Base-by-base conservation (phyloP, 1,140 invertebrate genomes). In the Bombus balteatus region DNA sequence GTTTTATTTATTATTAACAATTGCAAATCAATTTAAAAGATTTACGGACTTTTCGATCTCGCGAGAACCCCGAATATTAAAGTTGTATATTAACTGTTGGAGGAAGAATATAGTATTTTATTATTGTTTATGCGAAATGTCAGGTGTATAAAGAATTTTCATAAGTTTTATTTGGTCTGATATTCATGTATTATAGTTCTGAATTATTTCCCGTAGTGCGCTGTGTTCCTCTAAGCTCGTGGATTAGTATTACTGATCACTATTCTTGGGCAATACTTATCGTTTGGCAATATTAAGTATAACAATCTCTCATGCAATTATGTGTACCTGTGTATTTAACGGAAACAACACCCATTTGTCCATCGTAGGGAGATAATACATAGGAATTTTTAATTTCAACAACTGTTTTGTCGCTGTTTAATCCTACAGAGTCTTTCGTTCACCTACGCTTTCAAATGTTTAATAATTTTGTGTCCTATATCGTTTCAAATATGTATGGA, bases 241-340 rank as follows among this genome's bases (percentile, higher is more conserved):
- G 62, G 13, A 59, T 76, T 57, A 39, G 25, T 22, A 5, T 73
- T 39, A 57, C 15, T 62, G n/a, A 37, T 59, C 74, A 25, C 43
- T 34, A 37, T 37, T 66, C 81, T 75, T 75, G 71, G 81, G 81
- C 81, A 82, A 82, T 75, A 81, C 70, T 81, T 81, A 41, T 81
- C 39, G 8, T n/a, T 59, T n/a, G 10, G 8, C 25, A 28, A 53
- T 41, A 41, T 68, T 13, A 65, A 13, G 37, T 62, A 41, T 9
- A 78, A 66, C n/a, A 37, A 62, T 53, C 15, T 62, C n/a, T 39
- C 53, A 62, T 77, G 53, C 53, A 59, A 59, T 25, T 10, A 28
- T 18, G 47, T 77, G 28, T 77, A 59, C 28, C 34, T 41, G 39
- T 47, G 72, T 74, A 47, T 74, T n/a, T 59, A 18, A 47, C 9